Evolutionary conservation across 2,888 invertebrate species (phyloP).

Genomic region (Gryllus longicercus): DNA sequence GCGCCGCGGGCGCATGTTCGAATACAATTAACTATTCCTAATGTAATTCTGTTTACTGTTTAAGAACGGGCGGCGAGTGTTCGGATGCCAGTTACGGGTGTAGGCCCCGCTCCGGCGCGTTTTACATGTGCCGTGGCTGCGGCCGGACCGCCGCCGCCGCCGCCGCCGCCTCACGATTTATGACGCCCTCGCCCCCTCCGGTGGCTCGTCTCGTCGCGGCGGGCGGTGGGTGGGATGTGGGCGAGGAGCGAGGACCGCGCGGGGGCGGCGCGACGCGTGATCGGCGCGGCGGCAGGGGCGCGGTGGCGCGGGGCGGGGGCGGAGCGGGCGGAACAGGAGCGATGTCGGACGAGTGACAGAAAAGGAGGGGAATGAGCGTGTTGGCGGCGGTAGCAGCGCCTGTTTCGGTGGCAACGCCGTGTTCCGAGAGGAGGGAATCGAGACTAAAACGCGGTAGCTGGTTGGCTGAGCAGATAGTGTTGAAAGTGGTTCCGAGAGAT

Average conservation of each 20-base stretch:
- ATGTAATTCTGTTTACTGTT: slow-evolving; percentile 10
- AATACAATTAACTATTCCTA: slow-evolving; percentile 1
- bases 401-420: too few relatives aligned
- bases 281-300: not conserved
- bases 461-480: too few relatives aligned
- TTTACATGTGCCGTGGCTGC: not conserved
- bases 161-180: not conserved
- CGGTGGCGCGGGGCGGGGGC: too few relatives aligned
- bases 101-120: not conserved
- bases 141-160: too few relatives aligned
- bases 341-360: too few relatives aligned
- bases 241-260: not conserved
- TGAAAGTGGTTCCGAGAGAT: too few relatives aligned
- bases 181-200: not conserved
- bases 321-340: too few relatives aligned
- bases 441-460: too few relatives aligned
- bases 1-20: slow-evolving; percentile 23
- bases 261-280: not conserved
- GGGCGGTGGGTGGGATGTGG: not conserved
- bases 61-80: not conserved
- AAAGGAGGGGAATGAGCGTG: too few relatives aligned
- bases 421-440: too few relatives aligned
- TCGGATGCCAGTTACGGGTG: not conserved
- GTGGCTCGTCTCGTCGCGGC: not conserved
- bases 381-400: too few relatives aligned